Evolutionary conservation across 1,140 invertebrate genomes (phyloP).

Genomic region (Orussus abietinus): DNA sequence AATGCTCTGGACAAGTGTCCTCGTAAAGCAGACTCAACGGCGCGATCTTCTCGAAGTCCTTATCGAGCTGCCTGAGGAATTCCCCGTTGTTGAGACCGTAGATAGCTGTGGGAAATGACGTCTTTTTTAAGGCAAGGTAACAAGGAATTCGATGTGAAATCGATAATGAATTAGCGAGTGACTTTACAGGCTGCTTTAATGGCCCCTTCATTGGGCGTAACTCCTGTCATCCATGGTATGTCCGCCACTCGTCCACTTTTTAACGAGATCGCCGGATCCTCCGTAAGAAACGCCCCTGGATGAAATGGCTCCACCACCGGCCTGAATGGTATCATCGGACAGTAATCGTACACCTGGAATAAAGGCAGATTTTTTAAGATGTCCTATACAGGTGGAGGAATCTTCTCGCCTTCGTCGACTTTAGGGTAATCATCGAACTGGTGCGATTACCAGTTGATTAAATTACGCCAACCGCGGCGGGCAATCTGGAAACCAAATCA

Average conservation of each 20-base stretch:
- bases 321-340: constrained; percentile 71
- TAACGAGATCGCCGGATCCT: constrained; percentile 53
- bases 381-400: too few species aligned
- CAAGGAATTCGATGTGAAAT: too few species aligned
- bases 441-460: too few species aligned
- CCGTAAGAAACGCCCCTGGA: constrained; percentile 63
- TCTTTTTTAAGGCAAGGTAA: too few species aligned
- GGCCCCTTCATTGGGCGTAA: constrained; percentile 65
- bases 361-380: constrained; percentile 1
- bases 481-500: too few species aligned
- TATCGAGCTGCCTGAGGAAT: constrained; percentile 43
- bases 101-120: constrained; percentile 31
- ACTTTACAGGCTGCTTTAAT: too few species aligned
- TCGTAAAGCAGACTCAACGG: constrained; percentile 61
- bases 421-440: too few species aligned
- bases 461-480: too few species aligned
- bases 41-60: constrained; percentile 56
- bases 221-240: constrained; percentile 66
- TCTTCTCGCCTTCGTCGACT: too few species aligned
- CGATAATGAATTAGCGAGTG: too few species aligned
- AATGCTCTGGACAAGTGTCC: constrained; percentile 50
- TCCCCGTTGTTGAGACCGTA: constrained; percentile 26
- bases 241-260: constrained; percentile 49
- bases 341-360: constrained; percentile 63
- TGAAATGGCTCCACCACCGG: constrained; percentile 65